Percentiles rank a stretch among this genome's conserved stretches.
phyloP scores from a whole-genome alignment of 2,888 invertebrate genomes.

The Diaperis boleti region DNA sequence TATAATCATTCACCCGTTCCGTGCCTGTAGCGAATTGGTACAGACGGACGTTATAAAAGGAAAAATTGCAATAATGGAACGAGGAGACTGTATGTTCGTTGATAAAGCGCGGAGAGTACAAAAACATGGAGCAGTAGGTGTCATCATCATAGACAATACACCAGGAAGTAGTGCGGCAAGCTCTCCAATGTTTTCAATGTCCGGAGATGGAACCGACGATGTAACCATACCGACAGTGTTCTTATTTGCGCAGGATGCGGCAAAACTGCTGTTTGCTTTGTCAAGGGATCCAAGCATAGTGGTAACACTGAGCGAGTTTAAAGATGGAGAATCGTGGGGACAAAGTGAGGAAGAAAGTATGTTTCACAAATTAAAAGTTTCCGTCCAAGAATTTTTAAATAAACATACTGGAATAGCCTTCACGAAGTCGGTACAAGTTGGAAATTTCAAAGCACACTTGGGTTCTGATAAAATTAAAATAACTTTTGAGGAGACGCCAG shows the following conservation, averaged over 20 bases:
- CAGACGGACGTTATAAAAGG: conserved; percentile 74
- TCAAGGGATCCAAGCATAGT: conserved; percentile 69
- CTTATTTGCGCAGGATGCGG: conserved; percentile 84
- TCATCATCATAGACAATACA: conserved; percentile 88
- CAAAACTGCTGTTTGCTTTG: conserved; percentile 74
- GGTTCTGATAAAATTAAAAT: conserved; percentile 61
- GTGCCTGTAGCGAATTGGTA: conserved; percentile 74
- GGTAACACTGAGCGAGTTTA: conserved; percentile 70
- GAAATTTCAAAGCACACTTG: conserved; percentile 62
- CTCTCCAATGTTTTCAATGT: conserved; percentile 95
- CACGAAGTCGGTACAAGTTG: conserved; percentile 58
- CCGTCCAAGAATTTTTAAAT: conserved; percentile 65
- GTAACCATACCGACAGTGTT: conserved; percentile 93
- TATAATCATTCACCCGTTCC: conserved; percentile 77
- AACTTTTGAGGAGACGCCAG: conserved; percentile 53
- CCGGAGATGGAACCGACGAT: conserved; percentile 90
- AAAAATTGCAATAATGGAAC: conserved; percentile 86
- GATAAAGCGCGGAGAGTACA: conserved; percentile 91
- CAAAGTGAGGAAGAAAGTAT: conserved; percentile 66
- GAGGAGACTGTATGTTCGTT: conserved; percentile 96
- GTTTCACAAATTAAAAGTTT: conserved; percentile 65
- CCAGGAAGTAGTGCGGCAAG: conserved; percentile 79
- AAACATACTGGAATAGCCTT: conserved; percentile 64
- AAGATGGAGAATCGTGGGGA: conserved; percentile 63
- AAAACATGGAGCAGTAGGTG: conserved; percentile 84